A percentile compares a stretch with the other conserved stretches of the same genome.
phyloP scores from a whole-genome alignment of 2,888 invertebrate species.

The Pharmacophagus antenor region DNA sequence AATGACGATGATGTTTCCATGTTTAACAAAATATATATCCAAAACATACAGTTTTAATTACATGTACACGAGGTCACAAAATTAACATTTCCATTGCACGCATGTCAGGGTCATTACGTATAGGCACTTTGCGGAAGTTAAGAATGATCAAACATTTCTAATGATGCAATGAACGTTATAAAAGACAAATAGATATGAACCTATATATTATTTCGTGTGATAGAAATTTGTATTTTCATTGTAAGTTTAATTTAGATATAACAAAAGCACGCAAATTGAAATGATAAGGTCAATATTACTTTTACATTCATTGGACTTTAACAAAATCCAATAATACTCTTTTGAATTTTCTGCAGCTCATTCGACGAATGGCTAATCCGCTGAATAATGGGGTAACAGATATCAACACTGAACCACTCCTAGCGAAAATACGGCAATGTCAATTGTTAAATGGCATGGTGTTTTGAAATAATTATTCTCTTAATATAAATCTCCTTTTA shows the following conservation, averaged over 20 bases:
- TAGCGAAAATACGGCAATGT: conserved; percentile 71
- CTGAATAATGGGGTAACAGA: conserved; percentile 76
- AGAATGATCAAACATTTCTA: background rate
- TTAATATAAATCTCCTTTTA: conserved; percentile 45
- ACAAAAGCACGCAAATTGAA: conserved; percentile 34
- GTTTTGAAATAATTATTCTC: conserved; percentile 49
- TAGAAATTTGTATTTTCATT: background rate
- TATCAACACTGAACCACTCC: conserved; percentile 70
- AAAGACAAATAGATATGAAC: background rate
- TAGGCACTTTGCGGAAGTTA: background rate
- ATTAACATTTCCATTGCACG: too few relatives aligned
- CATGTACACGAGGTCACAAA: too few relatives aligned
- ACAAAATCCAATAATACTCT: conserved; percentile 71
- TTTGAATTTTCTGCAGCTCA: conserved; percentile 75
- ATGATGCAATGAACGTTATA: background rate
- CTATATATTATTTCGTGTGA: background rate
- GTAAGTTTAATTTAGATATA: background rate
- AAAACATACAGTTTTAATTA: too few relatives aligned
- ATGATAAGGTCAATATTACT: conserved; percentile 44
- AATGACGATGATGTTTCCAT: too few relatives aligned
- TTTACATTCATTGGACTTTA: conserved; percentile 51
- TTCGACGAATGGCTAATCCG: conserved; percentile 76
- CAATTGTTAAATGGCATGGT: conserved; percentile 51
- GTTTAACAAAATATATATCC: too few relatives aligned
- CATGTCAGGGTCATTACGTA: background rate